Evolutionary conservation across 2,113 vertebrate species (phyloP).

Genomic region (Heloderma charlesbogerti): DNA sequence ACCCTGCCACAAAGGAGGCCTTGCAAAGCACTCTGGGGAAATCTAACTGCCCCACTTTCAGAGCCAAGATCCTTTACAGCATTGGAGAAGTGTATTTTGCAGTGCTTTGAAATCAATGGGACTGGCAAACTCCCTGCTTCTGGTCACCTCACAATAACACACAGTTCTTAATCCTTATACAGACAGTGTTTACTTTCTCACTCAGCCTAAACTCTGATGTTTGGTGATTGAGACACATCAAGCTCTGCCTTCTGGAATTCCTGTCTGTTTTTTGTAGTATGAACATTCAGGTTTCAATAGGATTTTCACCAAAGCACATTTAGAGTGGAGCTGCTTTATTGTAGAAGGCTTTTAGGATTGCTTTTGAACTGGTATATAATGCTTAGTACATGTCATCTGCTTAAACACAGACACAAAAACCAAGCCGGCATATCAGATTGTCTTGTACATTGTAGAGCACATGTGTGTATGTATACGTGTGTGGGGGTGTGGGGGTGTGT

Average conservation of each 20-base stretch:
- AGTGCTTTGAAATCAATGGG: neutral
- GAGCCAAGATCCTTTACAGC: neutral
- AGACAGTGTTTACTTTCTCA: neutral
- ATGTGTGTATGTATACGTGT: too few species aligned
- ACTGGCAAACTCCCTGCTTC: neutral
- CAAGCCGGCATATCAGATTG: neutral
- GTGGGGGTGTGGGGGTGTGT: neutral
- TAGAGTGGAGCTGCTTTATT: neutral
- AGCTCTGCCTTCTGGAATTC: neutral
- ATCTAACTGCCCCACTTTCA: neutral
- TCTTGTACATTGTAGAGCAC: neutral
- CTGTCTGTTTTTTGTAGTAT: neutral
- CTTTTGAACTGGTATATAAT: neutral
- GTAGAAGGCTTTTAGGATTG: neutral
- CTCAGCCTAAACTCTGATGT: neutral
- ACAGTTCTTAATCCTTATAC: accelerated
- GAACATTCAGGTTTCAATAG: neutral
- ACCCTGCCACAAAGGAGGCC: neutral
- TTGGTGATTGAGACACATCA: neutral
- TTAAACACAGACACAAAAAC: neutral
- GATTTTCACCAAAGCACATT: neutral
- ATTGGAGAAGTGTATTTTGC: neutral
- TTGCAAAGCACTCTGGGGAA: neutral
- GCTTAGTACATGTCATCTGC: neutral
- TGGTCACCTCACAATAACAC: neutral